Base-by-base conservation (phyloP, 2,113 vertebrate genomes). In the Orcinus orca region DNA sequence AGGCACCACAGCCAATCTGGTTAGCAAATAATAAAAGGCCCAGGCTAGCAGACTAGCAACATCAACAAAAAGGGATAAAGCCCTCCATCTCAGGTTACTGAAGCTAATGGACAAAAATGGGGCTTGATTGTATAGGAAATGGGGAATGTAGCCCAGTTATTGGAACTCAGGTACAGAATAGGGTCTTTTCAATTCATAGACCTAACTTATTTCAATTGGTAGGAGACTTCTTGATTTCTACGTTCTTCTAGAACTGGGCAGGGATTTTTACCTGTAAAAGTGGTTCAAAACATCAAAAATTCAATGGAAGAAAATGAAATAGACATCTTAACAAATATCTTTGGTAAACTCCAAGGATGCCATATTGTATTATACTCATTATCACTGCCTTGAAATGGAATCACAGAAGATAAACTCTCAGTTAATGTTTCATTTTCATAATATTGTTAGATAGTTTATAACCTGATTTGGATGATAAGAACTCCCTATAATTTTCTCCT, bases 251-350 rank as follows among this genome's bases (percentile, higher is more conserved):
- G 76, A 81, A 44, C 62, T 17, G n/a, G 4, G 15, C 53, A 62
- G 29, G 9, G 8, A 55, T 68, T 53, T 82, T 86, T 68, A 50
- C 3, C 63, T 85, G 1, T 33, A 85, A 50, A 12, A 90, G 12
- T 83, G 77, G 5, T 70, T 81, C 55, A 60, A 71, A 89, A 89
- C 12, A 60, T 86, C 18, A 74, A 91, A 87, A 80, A 50, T 47
- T 55, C 50, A n/a, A 0, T 36, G 31, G 9, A 47, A 93, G 31
- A 55, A 74, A 63, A 18, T 8, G 33, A 88, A 90, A 63, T 58
- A 80, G 33, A 65, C 29, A 62, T 23, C 31, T 31, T 86, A n/a
- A n/a, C 10, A 63, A 44, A 21, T 83, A 21, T 67, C 5, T 88
- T 80, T n/a, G 14, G 44, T 82, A 60, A 89, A 62, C 10, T 21